These are phyloP conservation scores for Tenthredo notha DNA, from an alignment of 2,888 invertebrate genomes.

Conservation along the genomic window DNA sequence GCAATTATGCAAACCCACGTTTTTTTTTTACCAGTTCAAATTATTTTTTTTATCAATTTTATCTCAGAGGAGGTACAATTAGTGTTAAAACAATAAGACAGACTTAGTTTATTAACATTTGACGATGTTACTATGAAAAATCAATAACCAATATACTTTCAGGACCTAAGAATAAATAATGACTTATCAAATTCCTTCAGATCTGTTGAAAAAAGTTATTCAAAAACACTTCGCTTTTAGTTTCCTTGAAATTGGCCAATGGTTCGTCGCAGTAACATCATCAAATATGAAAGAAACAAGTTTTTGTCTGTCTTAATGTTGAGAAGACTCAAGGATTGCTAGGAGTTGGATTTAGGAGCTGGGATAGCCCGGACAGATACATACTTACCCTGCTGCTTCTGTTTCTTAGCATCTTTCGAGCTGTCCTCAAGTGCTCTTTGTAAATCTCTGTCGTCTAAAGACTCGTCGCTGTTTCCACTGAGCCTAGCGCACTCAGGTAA, in stretches of 20 bases:
- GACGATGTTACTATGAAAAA: too few species aligned
- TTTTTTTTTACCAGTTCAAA: not conserved
- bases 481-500: conserved; percentile 92
- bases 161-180: too few species aligned
- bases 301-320: not conserved
- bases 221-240: too few species aligned
- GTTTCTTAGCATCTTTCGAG: conserved; percentile 76
- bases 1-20: not conserved
- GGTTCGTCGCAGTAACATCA: not conserved
- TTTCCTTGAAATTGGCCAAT: too few species aligned
- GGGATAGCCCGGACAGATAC: conserved; percentile 65
- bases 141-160: too few species aligned
- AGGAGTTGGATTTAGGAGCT: conserved; percentile 55
- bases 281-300: not conserved
- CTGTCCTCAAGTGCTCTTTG: conserved; percentile 88
- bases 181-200: too few species aligned
- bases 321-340: not conserved
- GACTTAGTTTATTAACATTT: too few species aligned
- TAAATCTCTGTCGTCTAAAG: conserved; percentile 85
- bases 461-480: conserved; percentile 85
- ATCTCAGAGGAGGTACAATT: not conserved
- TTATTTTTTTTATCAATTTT: not conserved
- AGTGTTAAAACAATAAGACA: too few species aligned
- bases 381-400: conserved; percentile 70
- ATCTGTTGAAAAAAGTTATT: too few species aligned